Evolutionary conservation across 1,140 invertebrate genomes (phyloP).

Genomic region (Cecropterus lyciades): DNA sequence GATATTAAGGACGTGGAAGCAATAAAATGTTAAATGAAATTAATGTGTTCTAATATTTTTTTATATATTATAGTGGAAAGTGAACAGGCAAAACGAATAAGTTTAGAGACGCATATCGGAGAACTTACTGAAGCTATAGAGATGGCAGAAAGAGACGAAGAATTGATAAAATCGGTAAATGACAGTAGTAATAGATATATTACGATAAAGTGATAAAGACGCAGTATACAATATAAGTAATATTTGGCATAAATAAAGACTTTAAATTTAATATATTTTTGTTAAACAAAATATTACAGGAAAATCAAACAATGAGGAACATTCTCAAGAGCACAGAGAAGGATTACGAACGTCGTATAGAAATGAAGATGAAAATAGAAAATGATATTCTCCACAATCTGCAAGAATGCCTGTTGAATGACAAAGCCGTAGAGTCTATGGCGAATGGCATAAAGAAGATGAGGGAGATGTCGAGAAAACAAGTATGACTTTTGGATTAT

Average conservation of each 20-base stretch:
- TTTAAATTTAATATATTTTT: too few species aligned
- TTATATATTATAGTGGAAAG: slow-evolving; percentile 56
- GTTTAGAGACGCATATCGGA: slow-evolving; percentile 82
- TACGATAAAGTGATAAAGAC: too few species aligned
- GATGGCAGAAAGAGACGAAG: slow-evolving; percentile 85
- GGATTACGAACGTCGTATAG: slow-evolving; percentile 83
- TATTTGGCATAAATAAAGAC: too few species aligned
- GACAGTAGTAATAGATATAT: too few species aligned
- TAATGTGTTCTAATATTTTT: too few species aligned
- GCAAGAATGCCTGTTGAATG: slow-evolving; percentile 88
- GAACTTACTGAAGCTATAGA: slow-evolving; percentile 84
- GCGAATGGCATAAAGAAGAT: slow-evolving; percentile 78
- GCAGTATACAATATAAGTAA: too few species aligned
- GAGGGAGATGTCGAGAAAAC: slow-evolving; percentile 75
- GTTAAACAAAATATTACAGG: slow-evolving; percentile 52
- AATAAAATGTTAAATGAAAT: too few species aligned
- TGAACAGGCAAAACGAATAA: slow-evolving; percentile 63
- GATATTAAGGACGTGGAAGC: too few species aligned
- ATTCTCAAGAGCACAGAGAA: slow-evolving; percentile 77
- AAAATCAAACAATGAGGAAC: slow-evolving; percentile 76
- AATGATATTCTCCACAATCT: slow-evolving; percentile 86
- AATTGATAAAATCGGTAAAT: slow-evolving; percentile 76
- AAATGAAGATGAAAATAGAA: slow-evolving; percentile 85
- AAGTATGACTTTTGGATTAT: slow-evolving; percentile 49
- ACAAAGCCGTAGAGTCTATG: slow-evolving; percentile 86